Percentiles rank a stretch among this genome's conserved stretches.
Conservation (phyloP, 2,113 vertebrate species). For the Oceanodroma tethys region DNA sequence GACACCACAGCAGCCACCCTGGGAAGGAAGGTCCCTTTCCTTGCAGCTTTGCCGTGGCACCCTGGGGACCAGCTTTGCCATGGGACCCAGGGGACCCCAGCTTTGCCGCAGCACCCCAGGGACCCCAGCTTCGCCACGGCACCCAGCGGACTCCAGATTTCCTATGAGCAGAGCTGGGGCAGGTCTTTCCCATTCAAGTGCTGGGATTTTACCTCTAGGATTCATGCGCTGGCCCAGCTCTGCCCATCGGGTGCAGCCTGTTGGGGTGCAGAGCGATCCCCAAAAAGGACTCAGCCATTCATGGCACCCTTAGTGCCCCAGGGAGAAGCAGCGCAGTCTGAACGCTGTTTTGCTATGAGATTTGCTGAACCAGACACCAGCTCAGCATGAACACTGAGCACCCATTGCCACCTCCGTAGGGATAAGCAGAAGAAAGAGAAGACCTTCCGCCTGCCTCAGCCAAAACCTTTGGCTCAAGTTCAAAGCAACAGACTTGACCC, state of each 20-base stretch:
- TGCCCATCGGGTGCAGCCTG: neutral
- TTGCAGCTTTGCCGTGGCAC: neutral
- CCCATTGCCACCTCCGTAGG: neutral
- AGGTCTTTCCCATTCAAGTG: neutral
- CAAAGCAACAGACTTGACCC: neutral
- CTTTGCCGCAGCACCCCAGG: neutral
- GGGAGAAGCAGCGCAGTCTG: neutral
- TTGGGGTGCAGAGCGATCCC: neutral
- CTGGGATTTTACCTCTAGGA: neutral
- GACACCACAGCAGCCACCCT: neutral
- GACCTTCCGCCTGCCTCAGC: neutral
- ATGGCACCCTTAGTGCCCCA: no score
- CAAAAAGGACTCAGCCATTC: neutral
- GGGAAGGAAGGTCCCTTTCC: neutral
- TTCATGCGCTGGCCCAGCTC: neutral
- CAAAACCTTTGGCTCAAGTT: neutral
- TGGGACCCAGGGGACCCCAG: neutral
- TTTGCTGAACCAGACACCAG: neutral
- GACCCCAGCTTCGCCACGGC: neutral
- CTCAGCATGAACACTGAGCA: neutral
- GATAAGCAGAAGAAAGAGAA: neutral
- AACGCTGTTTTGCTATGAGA: neutral
- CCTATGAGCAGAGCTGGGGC: neutral
- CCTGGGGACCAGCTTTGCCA: neutral
- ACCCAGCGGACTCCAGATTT: neutral